Conservation (phyloP, 2,113 vertebrate species). For the Microtus montanus region DNA sequence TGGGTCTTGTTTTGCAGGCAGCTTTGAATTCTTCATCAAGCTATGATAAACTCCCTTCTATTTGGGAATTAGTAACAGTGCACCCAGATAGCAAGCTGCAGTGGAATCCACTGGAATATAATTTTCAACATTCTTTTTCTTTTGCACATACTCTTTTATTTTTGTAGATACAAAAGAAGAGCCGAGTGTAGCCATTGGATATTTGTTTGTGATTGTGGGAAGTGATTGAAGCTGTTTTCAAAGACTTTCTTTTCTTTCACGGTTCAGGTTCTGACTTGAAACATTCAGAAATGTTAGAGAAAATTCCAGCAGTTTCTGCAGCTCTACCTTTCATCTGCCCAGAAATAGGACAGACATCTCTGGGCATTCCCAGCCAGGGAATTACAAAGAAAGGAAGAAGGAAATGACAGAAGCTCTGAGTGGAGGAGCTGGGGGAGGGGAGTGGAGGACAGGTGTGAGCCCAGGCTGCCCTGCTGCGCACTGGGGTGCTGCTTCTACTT, state of each 20-base stretch:
- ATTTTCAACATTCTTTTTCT: neutral
- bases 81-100: neutral
- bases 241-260: constrained; percentile 46
- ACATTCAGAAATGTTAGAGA: constrained; percentile 38
- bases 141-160: neutral
- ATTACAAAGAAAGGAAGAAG: constrained; percentile 9
- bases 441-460: fast-evolving
- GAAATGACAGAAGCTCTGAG: neutral
- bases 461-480: neutral
- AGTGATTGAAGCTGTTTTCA: constrained; percentile 26
- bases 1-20: neutral
- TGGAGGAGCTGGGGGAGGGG: neutral
- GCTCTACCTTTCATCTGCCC: constrained; percentile 35
- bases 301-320: constrained; percentile 35
- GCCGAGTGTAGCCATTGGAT: neutral
- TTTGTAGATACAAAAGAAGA: constrained; percentile 14
- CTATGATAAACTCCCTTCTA: neutral
- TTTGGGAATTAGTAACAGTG: neutral
- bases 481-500: neutral
- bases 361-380: constrained; percentile 37
- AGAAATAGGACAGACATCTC: constrained; percentile 23
- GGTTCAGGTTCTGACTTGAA: constrained; percentile 53
- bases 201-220: constrained; percentile 12
- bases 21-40: neutral
- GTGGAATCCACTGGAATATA: neutral